Evolutionary conservation across 2,888 invertebrate genomes (phyloP), one percentile per base, ranked within the genome.

Genomic region (Ceratothoa steindachneri): DNA sequence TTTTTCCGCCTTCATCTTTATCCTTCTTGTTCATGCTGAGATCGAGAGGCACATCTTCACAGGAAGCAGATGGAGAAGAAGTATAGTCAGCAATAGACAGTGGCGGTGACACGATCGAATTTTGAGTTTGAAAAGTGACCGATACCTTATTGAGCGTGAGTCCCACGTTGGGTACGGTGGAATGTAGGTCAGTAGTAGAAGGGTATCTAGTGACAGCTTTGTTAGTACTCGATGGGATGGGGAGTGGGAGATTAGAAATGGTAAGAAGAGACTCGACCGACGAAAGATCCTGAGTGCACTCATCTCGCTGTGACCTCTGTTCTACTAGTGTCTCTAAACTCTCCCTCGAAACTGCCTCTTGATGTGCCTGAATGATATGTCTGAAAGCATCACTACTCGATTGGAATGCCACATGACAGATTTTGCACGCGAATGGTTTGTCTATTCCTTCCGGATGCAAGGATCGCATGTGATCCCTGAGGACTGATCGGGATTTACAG

Each of bases 351-450:
- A 75, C 78, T 4, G 77, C 94, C 3, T 89, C 86, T 0, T 88
- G 85, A 82, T 96, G 96, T 55, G 87, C 86, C 27, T 88, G 86
- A 80, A 90, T 90, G 81, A 95, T 90, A 82, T 96, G 96, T 30
- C 90, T 90, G 76, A 95, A 85, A 27, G 93, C 93, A 22, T 91
- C 91, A 75, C 89, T 88, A 1, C 95, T 87, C 60, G 91, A 92
- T 0, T 89, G 88, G 82, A 92, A 96, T 0, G 93, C 92, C 7
- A 89, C 90, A 82, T 95, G 95, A 84, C 97, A 97, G 0, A 97
- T 86, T 85, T 96, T 95, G 83, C 97, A 97, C 84, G 95, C 95
- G 86, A 92, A 95, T 1, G 84, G 77, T 29, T 77, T 77, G 19
- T 73, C 74, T 7, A 77, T 53, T 2, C 75, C 80, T 83, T 85